Percentiles rank a stretch among this genome's conserved stretches.
Evolutionary conservation across 2,797 vertebrate genomes (phyloP).

Genomic region (Squalus acanthias): DNA sequence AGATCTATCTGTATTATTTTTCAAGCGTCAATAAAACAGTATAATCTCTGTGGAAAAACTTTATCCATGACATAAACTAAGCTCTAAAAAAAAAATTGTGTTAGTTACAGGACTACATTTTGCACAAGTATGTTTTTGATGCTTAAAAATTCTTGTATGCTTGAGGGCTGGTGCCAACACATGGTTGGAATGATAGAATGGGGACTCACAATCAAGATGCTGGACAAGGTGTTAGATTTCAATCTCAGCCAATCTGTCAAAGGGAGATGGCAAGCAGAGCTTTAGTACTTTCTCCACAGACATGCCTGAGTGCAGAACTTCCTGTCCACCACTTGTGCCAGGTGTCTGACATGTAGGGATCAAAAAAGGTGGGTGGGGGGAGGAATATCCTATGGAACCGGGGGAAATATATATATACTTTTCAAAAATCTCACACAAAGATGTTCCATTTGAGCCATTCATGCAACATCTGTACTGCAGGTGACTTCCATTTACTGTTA

Average conservation of each 20-base stretch:
- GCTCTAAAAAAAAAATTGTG: neutral
- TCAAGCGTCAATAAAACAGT: neutral
- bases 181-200: neutral
- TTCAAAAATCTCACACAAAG: no score
- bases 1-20: neutral
- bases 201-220: neutral
- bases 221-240: neutral
- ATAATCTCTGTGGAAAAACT: neutral
- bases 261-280: neutral
- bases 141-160: neutral
- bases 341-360: no score
- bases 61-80: neutral
- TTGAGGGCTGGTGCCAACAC: neutral
- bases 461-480: no score
- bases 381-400: no score
- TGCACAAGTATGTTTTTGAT: neutral
- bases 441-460: no score
- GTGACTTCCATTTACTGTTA: no score
- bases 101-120: neutral
- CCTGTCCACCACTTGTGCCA: neutral
- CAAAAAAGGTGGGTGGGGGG: no score
- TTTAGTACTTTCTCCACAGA: neutral
- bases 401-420: no score
- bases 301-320: neutral
- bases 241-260: neutral